A percentile compares a stretch with the other conserved stretches of the same genome.
Conservation (phyloP, 2,888 invertebrate species). For the Volucella bombylans region DNA sequence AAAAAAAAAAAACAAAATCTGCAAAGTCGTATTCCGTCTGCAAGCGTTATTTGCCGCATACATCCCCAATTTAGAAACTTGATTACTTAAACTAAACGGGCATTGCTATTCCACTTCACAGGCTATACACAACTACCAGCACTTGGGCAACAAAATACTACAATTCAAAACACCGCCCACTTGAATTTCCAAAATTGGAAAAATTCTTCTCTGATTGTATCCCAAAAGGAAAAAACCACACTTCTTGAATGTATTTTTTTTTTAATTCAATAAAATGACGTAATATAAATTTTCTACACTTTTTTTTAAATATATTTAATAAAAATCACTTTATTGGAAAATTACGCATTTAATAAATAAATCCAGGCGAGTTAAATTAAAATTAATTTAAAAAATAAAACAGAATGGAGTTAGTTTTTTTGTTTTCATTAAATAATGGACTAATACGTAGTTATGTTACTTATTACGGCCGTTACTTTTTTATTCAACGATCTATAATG, state of each 20-base stretch:
- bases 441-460: too few relatives aligned
- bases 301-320: conserved; percentile 9
- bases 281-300: conserved; percentile 27
- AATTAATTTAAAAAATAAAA: conserved; percentile 9
- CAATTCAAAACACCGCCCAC: conserved; percentile 60
- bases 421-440: too few relatives aligned
- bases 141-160: not conserved
- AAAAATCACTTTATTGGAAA: conserved; percentile 1
- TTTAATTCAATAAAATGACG: conserved; percentile 44
- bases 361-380: not conserved
- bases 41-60: conserved; percentile 10
- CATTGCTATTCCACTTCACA: conserved; percentile 19
- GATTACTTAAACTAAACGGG: conserved; percentile 21
- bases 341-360: not conserved
- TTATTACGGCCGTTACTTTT: conserved; percentile 22
- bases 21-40: conserved; percentile 34
- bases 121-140: conserved; percentile 21
- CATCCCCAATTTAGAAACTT: conserved; percentile 50
- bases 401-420: not conserved
- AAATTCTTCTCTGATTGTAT: conserved; percentile 2
- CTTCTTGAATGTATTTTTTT: conserved; percentile 21
- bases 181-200: conserved; percentile 32
- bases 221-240: conserved; percentile 10
- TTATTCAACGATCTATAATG: conserved; percentile 46
- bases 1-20: not conserved